Percentiles rank a stretch among this genome's conserved stretches.
phyloP scores from a whole-genome alignment of 2,113 vertebrate species.

The Sphyrna mokarran region DNA sequence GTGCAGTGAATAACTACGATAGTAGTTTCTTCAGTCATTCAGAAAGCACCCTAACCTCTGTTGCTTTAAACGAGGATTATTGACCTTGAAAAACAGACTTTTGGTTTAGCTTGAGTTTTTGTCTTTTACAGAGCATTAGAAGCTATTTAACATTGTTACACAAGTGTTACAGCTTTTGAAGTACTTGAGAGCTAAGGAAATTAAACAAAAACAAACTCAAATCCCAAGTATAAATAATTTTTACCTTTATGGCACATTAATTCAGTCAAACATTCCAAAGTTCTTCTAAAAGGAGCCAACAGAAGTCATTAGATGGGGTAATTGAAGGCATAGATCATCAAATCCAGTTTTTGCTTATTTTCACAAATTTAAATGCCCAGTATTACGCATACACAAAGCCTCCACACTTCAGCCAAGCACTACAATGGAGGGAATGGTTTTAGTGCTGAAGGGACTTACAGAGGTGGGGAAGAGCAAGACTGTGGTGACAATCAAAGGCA shows the following conservation, averaged over 20 bases:
- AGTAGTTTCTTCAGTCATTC: neutral
- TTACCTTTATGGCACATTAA: neutral
- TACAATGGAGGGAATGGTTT: neutral
- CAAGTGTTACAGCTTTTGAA: neutral
- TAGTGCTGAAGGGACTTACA: neutral
- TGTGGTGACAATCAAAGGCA: neutral
- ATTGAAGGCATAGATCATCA: too few relatives aligned
- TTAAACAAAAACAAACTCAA: neutral
- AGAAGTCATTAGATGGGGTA: too few relatives aligned
- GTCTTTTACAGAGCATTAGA: neutral
- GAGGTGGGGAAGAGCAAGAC: neutral
- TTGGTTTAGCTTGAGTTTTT: neutral
- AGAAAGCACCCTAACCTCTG: too few relatives aligned
- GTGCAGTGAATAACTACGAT: neutral
- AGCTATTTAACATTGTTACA: neutral
- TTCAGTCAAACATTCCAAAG: too few relatives aligned
- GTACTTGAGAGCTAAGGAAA: neutral
- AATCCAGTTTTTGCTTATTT: too few relatives aligned
- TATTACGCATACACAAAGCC: too few relatives aligned
- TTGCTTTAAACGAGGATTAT: neutral
- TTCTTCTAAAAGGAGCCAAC: too few relatives aligned
- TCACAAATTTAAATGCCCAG: too few relatives aligned
- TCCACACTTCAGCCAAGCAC: too few relatives aligned
- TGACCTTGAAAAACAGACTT: neutral
- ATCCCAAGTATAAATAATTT: neutral